phyloP scores from a whole-genome alignment of 2,113 vertebrate species.

The Leiothrix lutea region DNA sequence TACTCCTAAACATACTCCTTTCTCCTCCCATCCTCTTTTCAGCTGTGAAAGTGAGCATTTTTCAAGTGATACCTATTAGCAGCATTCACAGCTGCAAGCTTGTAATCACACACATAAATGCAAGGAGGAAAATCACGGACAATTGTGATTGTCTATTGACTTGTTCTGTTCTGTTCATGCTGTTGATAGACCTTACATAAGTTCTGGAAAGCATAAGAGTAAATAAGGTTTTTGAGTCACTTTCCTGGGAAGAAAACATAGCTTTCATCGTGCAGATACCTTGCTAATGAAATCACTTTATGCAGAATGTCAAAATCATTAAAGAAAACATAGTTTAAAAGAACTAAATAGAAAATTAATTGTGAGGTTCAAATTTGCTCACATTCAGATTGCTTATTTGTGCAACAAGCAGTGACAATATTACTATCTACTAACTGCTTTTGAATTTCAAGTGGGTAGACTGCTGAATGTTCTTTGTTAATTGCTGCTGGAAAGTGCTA shows the following conservation, averaged over 20 bases:
- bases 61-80: neutral
- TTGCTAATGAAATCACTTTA: neutral
- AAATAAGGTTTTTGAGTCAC: neutral
- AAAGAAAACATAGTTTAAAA: neutral
- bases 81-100: neutral
- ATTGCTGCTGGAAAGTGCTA: neutral
- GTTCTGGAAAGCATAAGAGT: neutral
- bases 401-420: neutral
- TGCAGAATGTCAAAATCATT: neutral
- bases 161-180: neutral
- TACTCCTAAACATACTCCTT: rapidly evolving
- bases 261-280: neutral
- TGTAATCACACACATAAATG: neutral
- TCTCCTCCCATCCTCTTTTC: neutral
- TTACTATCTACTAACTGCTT: neutral
- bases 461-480: neutral
- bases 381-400: neutral
- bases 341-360: neutral
- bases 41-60: neutral
- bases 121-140: neutral
- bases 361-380: neutral
- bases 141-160: neutral
- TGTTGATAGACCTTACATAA: neutral
- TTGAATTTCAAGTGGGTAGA: neutral
- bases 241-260: neutral